phyloP scores from a whole-genome alignment of 1,140 invertebrate genomes.

The Brachystomella parvula region DNA sequence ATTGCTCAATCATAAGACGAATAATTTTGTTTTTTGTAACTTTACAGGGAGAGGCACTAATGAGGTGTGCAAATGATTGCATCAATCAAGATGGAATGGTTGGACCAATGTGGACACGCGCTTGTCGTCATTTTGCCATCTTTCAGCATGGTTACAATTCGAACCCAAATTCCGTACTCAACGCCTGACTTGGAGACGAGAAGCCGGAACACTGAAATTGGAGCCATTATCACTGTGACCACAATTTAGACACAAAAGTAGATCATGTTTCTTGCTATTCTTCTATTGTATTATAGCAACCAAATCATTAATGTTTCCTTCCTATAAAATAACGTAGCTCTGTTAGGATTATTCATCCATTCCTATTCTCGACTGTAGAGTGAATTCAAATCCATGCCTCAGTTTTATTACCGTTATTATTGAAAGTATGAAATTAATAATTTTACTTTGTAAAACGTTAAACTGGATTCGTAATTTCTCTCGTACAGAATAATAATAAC shows the following conservation, averaged over 20 bases:
- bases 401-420: neutral
- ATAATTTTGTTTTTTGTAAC: slow-evolving; percentile 4
- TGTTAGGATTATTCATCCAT: neutral
- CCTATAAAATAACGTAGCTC: neutral
- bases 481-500: neutral
- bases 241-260: too few species aligned
- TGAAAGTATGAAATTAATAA: slow-evolving; percentile 1
- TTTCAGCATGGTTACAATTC: too few species aligned
- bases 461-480: slow-evolving; percentile 1
- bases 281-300: too few species aligned
- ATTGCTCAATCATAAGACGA: too few species aligned
- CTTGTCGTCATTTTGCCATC: slow-evolving; percentile 29
- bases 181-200: neutral
- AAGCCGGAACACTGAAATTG: neutral
- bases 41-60: slow-evolving; percentile 27
- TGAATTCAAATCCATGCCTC: neutral
- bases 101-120: slow-evolving; percentile 21
- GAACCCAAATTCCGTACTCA: neutral
- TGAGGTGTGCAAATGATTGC: slow-evolving; percentile 35
- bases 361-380: neutral
- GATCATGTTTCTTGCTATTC: too few species aligned
- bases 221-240: neutral
- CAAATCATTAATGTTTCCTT: neutral
- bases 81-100: slow-evolving; percentile 24
- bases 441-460: neutral